A percentile compares a stretch with the other conserved stretches of the same genome.
These are phyloP conservation scores for Sclerodermus sp. DNA, from an alignment of 2,888 invertebrate genomes.

Conservation along the genomic window DNA sequence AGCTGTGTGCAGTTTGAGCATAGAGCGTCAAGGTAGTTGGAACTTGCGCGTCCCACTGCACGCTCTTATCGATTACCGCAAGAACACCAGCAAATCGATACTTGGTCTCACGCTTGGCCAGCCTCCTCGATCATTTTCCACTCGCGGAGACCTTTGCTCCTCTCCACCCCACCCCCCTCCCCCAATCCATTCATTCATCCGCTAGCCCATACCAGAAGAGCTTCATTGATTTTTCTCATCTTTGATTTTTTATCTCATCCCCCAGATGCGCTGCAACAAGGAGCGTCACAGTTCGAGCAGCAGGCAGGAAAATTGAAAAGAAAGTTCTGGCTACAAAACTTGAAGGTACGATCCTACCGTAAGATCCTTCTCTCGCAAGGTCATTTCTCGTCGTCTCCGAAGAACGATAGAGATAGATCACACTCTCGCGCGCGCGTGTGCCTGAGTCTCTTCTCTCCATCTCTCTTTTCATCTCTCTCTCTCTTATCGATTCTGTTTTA, in stretches of 20 bases:
- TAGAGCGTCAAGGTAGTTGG: conserved; percentile 22
- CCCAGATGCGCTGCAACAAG: conserved; percentile 87
- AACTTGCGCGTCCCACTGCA: conserved; percentile 36
- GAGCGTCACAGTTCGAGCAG: conserved; percentile 94
- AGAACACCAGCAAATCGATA: conserved; percentile 35
- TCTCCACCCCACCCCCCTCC: no score
- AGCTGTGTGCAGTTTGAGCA: not conserved
- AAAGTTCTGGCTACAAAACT: conserved; percentile 97
- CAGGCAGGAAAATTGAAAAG: conserved; percentile 94
- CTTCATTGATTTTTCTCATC: no score
- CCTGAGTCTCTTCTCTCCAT: not conserved
- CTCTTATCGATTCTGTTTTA: no score
- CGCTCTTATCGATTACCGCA: conserved; percentile 35
- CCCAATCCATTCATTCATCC: no score
- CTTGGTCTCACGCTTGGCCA: conserved; percentile 12
- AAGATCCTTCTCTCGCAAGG: not conserved
- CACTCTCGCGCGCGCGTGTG: not conserved
- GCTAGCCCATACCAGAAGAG: no score
- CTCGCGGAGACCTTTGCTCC: not conserved
- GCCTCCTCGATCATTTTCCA: conserved; percentile 22
- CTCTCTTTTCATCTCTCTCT: no score
- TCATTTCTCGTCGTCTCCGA: no score
- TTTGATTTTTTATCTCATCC: no score
- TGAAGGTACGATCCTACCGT: conserved; percentile 65
- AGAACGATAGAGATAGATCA: not conserved